Base-by-base conservation (phyloP, 1,140 invertebrate genomes). In the Dreissena rostriformis region DNA sequence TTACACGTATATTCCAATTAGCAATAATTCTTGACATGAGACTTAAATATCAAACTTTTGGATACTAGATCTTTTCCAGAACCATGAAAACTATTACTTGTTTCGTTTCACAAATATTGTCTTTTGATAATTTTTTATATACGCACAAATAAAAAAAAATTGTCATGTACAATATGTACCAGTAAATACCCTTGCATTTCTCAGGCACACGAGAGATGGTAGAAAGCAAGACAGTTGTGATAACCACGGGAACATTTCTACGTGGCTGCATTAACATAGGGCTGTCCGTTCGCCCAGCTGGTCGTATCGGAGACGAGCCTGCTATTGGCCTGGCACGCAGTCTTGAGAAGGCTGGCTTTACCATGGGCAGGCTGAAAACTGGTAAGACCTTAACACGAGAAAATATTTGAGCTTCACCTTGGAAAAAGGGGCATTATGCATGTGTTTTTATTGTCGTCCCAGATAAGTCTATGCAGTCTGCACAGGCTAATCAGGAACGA, bases 231-330 rank as follows among this genome's bases (percentile, higher is more conserved):
- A 94, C 96, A 66, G 97, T 98, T 29, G 95, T 99, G 5, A 95
- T 99, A 86, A 98, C 98, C 49, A 98, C 98, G 0, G 98, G 98
- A 19, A 99, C 98, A n/a, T 99, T 99, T 94, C 94, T 99, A 26
- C 95, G 97, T 82, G 98, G 96, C 1, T 95, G 96, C 91, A 98
- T 99, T 66, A 97, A 97, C 92, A 97, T 98, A 86, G 98, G 98
- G 17, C 92, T 97, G 73, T 95, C 97, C 80, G 94, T 95, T 22
- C 94, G 93, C 82, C 96, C 97, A n/a, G 97, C 97, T 80, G 98
- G 98, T 5, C 93, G 98, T 87, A 94, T 98, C 5, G 97, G 96
- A 12, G 98, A 98, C 93, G 95, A 95, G 85, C 96, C 97, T 1
- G 95, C 97, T 2, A 95, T 97, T 87, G 97, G 96, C 1, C 94